A percentile compares a stretch with the other conserved stretches of the same genome.
phyloP scores from a whole-genome alignment of 2,113 vertebrate genomes.

The Setophaga kirtlandii region DNA sequence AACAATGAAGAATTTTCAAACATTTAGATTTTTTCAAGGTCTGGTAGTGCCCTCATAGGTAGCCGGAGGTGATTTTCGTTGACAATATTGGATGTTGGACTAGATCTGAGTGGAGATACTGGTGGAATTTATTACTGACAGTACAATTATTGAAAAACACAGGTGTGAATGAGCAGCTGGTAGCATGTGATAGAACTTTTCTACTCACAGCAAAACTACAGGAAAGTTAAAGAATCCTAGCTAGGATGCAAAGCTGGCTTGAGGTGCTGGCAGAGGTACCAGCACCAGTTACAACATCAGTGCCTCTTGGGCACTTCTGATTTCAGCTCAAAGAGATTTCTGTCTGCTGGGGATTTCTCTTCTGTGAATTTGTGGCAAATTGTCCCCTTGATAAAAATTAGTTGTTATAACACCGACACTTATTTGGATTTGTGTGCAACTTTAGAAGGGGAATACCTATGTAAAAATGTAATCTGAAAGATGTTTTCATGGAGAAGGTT shows the following conservation, averaged over 20 bases:
- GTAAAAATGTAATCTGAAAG: not conserved
- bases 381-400: not conserved
- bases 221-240: not conserved
- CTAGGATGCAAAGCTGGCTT: not conserved
- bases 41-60: not conserved
- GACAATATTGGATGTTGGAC: not conserved
- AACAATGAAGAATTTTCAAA: not conserved
- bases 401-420: not conserved
- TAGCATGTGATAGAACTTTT: not conserved
- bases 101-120: not conserved
- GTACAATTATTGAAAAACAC: not conserved
- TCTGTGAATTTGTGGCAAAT: not conserved
- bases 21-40: not conserved
- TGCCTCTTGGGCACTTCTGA: not conserved
- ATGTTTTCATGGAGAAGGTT: not conserved
- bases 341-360: not conserved
- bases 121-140: not conserved
- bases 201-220: not conserved
- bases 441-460: not conserved
- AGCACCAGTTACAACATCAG: not conserved
- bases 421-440: not conserved
- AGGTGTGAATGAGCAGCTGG: not conserved
- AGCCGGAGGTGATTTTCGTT: not conserved
- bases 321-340: not conserved
- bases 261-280: not conserved